Evolutionary conservation across 2,888 invertebrate species (phyloP).

Genomic region (Parochlus steinenii): DNA sequence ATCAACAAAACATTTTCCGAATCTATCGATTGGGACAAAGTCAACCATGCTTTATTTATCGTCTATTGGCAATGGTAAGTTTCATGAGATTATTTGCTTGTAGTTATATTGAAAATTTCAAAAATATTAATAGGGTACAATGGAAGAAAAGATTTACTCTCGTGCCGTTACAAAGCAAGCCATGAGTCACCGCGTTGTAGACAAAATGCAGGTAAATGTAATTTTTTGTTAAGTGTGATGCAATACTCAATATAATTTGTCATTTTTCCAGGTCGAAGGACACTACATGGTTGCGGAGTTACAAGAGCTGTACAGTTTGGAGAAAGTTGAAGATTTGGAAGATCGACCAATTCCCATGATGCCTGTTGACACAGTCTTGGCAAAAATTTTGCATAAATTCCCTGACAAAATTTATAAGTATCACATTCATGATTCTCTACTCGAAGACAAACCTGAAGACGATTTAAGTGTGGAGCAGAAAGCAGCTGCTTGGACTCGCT

Average conservation of each 20-base stretch:
- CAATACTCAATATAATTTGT: no score
- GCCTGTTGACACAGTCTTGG: slow-evolving; percentile 54
- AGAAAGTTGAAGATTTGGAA: slow-evolving; percentile 28
- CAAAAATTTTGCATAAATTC: slow-evolving; percentile 43
- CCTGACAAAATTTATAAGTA: slow-evolving; percentile 41
- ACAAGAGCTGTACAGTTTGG: slow-evolving; percentile 28
- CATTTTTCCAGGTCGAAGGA: no score
- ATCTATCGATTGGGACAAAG: slow-evolving; percentile 80
- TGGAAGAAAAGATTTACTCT: slow-evolving; percentile 86
- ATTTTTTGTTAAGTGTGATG: no score
- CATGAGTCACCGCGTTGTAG: slow-evolving; percentile 69
- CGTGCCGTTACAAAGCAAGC: slow-evolving; percentile 76
- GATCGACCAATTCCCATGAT: slow-evolving; percentile 38
- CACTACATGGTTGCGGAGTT: slow-evolving; percentile 9
- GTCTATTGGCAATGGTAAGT: slow-evolving; percentile 52
- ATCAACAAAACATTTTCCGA: slow-evolving; percentile 73
- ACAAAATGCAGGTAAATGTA: slow-evolving; percentile 74
- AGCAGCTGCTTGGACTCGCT: slow-evolving; percentile 71
- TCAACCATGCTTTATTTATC: slow-evolving; percentile 72
- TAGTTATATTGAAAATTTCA: slow-evolving; percentile 1
- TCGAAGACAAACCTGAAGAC: slow-evolving; percentile 58
- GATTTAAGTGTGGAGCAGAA: slow-evolving; percentile 72
- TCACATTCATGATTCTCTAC: slow-evolving; percentile 50
- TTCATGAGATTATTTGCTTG: slow-evolving; percentile 2
- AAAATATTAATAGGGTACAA: slow-evolving; percentile 51